phyloP scores from a whole-genome alignment of 2,797 vertebrate species.

The Cryptoblepharus egeriae region DNA sequence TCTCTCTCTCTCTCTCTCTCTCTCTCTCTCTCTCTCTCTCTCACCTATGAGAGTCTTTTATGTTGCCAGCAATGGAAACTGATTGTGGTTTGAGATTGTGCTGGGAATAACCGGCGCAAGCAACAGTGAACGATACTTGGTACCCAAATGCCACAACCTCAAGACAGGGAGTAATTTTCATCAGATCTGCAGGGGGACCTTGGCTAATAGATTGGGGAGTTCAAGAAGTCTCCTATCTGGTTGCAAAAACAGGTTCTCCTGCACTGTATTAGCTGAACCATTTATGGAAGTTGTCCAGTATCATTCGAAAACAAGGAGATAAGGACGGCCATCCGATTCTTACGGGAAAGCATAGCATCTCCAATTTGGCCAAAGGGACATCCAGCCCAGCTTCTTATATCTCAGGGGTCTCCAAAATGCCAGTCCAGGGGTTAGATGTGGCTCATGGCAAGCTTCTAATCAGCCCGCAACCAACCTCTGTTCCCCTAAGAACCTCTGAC shows the following conservation, averaged over 20 bases:
- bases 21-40: neutral
- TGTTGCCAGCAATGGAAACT: accelerated
- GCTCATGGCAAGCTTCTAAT: too few species aligned
- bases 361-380: too few species aligned
- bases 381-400: too few species aligned
- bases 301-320: neutral
- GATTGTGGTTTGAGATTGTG: accelerated
- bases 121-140: neutral
- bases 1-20: neutral
- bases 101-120: neutral
- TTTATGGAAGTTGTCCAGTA: neutral
- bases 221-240: neutral
- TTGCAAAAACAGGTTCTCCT: neutral
- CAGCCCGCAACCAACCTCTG: too few species aligned
- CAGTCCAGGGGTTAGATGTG: too few species aligned
- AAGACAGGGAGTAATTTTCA: constrained; percentile 13
- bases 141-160: neutral
- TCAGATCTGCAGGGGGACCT: neutral
- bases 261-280: neutral
- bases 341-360: neutral
- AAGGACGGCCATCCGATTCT: neutral
- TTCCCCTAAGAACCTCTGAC: too few species aligned
- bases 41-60: neutral
- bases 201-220: neutral
- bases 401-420: too few species aligned